Percentiles rank a stretch among this genome's conserved stretches.
These are phyloP conservation scores for Vireo altiloquus DNA, from an alignment of 2,113 vertebrate genomes.

Conservation along the genomic window DNA sequence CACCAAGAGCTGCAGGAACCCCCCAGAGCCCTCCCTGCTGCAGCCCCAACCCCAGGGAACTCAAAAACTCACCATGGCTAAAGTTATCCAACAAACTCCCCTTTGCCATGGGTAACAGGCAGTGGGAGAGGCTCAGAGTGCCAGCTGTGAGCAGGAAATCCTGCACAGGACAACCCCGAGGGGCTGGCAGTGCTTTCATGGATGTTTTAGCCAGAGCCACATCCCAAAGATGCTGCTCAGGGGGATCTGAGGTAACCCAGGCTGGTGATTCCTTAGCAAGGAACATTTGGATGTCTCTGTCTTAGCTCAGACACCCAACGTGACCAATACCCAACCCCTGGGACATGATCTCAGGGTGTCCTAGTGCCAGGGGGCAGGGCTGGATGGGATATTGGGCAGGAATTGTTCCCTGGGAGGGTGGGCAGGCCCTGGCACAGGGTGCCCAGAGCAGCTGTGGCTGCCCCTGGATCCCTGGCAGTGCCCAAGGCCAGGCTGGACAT, in stretches of 20 bases:
- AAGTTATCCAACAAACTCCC: background rate
- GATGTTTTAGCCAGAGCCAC: background rate
- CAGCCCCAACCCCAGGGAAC: background rate
- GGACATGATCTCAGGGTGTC: background rate
- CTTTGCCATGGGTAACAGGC: background rate
- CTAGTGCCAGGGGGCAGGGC: background rate
- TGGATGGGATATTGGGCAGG: background rate
- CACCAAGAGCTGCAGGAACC: background rate
- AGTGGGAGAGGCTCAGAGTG: background rate
- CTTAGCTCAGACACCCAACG: fast-evolving
- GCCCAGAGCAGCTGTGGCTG: background rate
- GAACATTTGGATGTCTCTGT: fast-evolving
- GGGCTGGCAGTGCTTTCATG: fast-evolving
- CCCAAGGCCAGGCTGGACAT: background rate
- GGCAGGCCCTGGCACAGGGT: background rate
- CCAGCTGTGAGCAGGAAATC: background rate
- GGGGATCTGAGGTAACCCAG: background rate
- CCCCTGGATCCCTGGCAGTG: background rate
- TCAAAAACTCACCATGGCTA: too few relatives aligned
- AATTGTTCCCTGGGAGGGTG: background rate
- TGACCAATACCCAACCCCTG: fast-evolving
- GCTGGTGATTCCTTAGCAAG: too few relatives aligned
- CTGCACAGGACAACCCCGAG: fast-evolving
- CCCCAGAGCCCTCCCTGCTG: background rate
- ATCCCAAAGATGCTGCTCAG: background rate